Evolutionary conservation across 2,113 vertebrate genomes (phyloP), one percentile per base, ranked within the genome.

Genomic region (Sylvia atricapilla): DNA sequence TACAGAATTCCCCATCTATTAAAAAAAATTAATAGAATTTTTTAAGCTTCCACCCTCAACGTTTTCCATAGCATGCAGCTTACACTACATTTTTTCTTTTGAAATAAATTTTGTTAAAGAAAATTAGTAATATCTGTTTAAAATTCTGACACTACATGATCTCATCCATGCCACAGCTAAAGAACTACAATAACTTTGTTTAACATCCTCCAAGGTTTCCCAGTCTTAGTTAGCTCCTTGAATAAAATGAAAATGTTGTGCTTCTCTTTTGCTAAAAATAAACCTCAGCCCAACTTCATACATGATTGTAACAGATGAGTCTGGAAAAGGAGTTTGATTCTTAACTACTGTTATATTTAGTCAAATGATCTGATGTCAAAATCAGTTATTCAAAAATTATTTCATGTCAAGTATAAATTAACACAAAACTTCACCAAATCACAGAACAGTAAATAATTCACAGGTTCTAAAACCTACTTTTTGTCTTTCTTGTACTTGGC

Each of bases 401-500:
- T 82, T 89, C 62, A n/a, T 47, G 56, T 39, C 64, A 81, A 73
- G 59, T 7, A 14, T 33, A 43, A 79, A 56, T 39, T 56, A 96
- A 85, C 35, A 4, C 2, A 93, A 79, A 75, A 91, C 31, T 25
- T 46, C 67, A 23, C 25, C 31, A 3, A 83, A 73, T 70, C 37
- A 56, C 5, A 63, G 9, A 84, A 20, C 2, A 68, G 77, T 43
- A 60, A 72, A 41, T 53, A 49, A 50, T 13, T n/a, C 75, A 59
- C 47, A 52, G 22, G 67, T 50, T 87, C 59, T 30, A 43, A 68
- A 90, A 94, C 98, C 28, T 97, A 99, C 99, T 95, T 98, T 99
- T 95, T 99, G 99, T 85, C 98, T 98, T 81, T 96, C 98, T 84
- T 99, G 99, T 44, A 98, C 97, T 75, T 98, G 97, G 92, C 76